A percentile compares a stretch with the other conserved stretches of the same genome.
phyloP scores from a whole-genome alignment of 2,113 vertebrate species.

The Amphiprion percula region DNA sequence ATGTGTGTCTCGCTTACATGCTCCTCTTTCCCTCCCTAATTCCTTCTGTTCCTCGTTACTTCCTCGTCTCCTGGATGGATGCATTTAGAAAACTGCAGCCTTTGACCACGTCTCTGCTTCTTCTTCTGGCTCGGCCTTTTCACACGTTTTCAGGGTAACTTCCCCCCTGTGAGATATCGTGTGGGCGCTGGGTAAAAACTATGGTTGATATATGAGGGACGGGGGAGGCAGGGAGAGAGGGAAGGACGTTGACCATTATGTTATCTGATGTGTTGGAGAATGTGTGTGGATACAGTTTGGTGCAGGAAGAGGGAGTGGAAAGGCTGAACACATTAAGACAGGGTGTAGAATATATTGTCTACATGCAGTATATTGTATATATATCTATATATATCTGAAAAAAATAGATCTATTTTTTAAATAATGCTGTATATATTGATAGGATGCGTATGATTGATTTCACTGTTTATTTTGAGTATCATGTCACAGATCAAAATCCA shows the following conservation, averaged over 20 bases:
- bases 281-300: slow-evolving; percentile 5
- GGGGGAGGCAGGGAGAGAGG: slow-evolving; percentile 8
- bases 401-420: no score
- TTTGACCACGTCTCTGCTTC: slow-evolving; percentile 10
- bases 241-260: slow-evolving; percentile 7
- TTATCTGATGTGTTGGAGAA: slow-evolving; percentile 40
- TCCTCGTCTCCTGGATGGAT: slow-evolving; percentile 37
- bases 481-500: no score
- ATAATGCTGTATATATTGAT: no score
- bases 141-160: slow-evolving; percentile 30
- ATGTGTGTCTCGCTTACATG: slow-evolving; percentile 61
- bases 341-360: neutral
- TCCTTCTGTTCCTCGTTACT: slow-evolving; percentile 47
- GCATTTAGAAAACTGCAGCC: slow-evolving; percentile 54
- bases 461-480: no score
- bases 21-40: slow-evolving; percentile 40
- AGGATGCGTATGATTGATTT: no score
- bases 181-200: slow-evolving; percentile 42
- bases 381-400: no score
- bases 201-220: slow-evolving; percentile 19
- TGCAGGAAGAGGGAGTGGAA: neutral
- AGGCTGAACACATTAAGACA: neutral
- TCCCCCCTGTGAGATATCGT: slow-evolving; percentile 14
- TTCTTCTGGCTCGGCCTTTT: slow-evolving; percentile 30
- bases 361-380: neutral